Base-by-base conservation (phyloP, 2,113 vertebrate genomes). In the Trogon surrucura region DNA sequence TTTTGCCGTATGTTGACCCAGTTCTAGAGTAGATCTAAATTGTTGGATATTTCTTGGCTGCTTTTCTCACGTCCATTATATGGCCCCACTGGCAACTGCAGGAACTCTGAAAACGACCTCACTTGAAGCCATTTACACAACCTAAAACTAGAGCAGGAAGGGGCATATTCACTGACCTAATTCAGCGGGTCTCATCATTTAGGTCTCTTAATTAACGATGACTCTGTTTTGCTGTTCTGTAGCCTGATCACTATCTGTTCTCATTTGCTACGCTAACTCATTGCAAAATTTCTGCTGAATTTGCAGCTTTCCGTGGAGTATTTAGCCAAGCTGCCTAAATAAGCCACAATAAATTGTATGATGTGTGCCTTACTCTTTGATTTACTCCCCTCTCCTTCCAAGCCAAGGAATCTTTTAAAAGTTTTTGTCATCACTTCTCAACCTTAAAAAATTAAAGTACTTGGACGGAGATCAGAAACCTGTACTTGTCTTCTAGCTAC, bases 1-100 rank as follows among this genome's bases (percentile, higher is more conserved):
- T 78, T 94, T 83, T 95, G 88, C 93, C 57, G 34, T 94, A 72
- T 93, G 95, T 83, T 96, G 97, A 96, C 97, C 96, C 93, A 96
- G 23, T 97, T 97, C 95, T 94, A 56, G 81, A 96, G 79, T 58
- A 80, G 96, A 66, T 89, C 88, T 96, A 78, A 97, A 87, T 81
- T 25, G 73, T 51, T 86, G 86, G 88, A 19, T 93, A 44, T 73
- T 95, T 93, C 93, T 97, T 95, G 94, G 93, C 29, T 60, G n/a
- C 25, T 58, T 91, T 94, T 91, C 89, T 95, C 83, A 26, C 2
- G 10, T 82, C 92, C 93, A 23, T 95, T 96, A 85, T 73, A 61
- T 5, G 16, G 81, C 86, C 90, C 80, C 82, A 65, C 48, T 30
- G 74, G 87, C 94, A 94, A 57, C 93, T 13, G 16, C 86, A 83